Evolutionary conservation across 2,797 vertebrate species (phyloP).

Genomic region (Tachyglossus aculeatus): DNA sequence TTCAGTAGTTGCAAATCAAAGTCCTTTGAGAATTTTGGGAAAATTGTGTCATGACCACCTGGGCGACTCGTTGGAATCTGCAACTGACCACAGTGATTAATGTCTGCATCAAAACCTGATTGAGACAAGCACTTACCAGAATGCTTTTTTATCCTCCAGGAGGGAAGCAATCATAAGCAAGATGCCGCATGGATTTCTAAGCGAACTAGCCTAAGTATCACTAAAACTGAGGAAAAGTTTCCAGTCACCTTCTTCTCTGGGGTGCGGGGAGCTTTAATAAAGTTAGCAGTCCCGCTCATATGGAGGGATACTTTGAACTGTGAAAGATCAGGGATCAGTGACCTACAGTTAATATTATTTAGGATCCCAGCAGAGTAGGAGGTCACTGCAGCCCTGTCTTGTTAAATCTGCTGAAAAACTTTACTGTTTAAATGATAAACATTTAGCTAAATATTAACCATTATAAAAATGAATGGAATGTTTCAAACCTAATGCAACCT

Average conservation of each 20-base stretch:
- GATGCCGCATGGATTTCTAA: not conserved
- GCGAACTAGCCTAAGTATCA: not conserved
- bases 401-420: not conserved
- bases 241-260: not conserved
- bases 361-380: not conserved
- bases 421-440: not conserved
- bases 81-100: too few species aligned
- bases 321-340: not conserved
- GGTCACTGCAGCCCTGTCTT: not conserved
- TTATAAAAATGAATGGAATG: not conserved
- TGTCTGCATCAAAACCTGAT: too few species aligned
- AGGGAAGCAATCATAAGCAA: not conserved
- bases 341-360: not conserved
- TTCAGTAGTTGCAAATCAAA: too few species aligned
- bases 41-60: too few species aligned
- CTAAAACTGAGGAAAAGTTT: not conserved
- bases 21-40: too few species aligned
- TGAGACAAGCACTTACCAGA: too few species aligned
- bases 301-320: too few species aligned
- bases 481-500: not conserved
- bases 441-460: not conserved
- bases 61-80: too few species aligned
- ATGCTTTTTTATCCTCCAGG: not conserved
- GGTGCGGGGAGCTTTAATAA: not conserved
- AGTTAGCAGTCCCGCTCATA: not conserved